These are phyloP conservation scores for Wiebesia pumilae DNA, from an alignment of 1,140 invertebrate species.

Conservation along the genomic window DNA sequence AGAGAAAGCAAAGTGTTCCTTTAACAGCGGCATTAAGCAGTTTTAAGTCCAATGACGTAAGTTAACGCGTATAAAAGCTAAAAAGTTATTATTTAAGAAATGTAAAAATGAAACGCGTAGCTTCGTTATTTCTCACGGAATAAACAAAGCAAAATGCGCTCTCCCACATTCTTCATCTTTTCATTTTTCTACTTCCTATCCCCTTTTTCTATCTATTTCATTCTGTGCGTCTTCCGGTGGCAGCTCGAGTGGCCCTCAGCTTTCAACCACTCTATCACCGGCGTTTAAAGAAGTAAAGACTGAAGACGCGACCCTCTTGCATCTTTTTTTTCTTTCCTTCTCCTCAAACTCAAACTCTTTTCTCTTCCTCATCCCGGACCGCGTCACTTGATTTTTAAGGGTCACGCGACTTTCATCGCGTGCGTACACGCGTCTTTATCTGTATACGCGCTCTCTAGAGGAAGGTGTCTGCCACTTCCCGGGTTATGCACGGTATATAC, in stretches of 20 bases:
- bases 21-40: too few species aligned
- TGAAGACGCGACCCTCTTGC: conserved; percentile 59
- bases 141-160: neutral
- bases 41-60: too few species aligned
- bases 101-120: neutral
- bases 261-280: conserved; percentile 74
- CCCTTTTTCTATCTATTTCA: conserved; percentile 39
- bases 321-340: conserved; percentile 14
- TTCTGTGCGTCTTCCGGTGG: conserved; percentile 46
- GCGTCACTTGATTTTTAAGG: conserved; percentile 49
- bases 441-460: too few species aligned
- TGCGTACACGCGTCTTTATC: neutral
- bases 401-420: conserved; percentile 33
- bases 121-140: neutral
- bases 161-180: conserved; percentile 4
- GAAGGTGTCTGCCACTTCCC: too few species aligned
- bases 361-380: conserved; percentile 10
- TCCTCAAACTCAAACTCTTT: neutral
- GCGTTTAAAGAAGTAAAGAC: conserved; percentile 75
- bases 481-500: neutral
- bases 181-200: conserved; percentile 34
- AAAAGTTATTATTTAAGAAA: too few species aligned
- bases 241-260: conserved; percentile 66
- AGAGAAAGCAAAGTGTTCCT: too few species aligned
- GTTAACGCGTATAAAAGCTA: too few species aligned